Percentiles rank a stretch among this genome's conserved stretches.
Evolutionary conservation across 1,140 invertebrate genomes (phyloP).

Genomic region (Pollicipes pollicipes): DNA sequence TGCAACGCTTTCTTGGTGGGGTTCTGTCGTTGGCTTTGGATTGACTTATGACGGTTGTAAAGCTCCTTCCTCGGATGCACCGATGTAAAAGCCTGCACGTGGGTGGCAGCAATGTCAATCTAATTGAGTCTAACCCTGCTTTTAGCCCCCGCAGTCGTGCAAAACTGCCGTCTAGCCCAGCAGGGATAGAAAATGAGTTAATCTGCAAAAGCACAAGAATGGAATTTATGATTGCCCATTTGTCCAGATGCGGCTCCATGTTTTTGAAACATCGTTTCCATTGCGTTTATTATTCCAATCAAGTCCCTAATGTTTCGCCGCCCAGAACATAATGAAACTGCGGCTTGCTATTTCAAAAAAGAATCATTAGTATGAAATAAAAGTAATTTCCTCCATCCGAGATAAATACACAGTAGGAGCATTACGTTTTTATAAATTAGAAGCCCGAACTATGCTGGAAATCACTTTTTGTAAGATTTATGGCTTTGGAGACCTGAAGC

Average conservation of each 20-base stretch:
- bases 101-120: too few species aligned
- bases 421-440: neutral
- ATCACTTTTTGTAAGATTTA: conserved; percentile 1
- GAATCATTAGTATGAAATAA: neutral
- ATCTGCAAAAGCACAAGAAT: neutral
- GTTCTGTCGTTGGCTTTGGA: neutral
- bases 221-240: neutral
- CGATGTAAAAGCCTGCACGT: too few species aligned
- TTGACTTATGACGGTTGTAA: neutral
- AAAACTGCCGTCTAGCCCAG: too few species aligned
- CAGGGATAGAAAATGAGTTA: too few species aligned
- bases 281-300: neutral
- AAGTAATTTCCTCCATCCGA: neutral
- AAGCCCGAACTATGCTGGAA: neutral
- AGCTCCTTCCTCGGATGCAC: too few species aligned
- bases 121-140: too few species aligned
- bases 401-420: neutral
- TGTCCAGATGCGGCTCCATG: neutral
- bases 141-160: too few species aligned
- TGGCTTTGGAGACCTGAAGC: neutral
- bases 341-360: neutral
- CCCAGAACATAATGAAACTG: neutral
- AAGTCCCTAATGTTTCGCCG: neutral
- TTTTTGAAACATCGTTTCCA: neutral
- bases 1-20: neutral